Evolutionary conservation across 2,797 vertebrate genomes (phyloP).

Genomic region (Simalia tracyae): DNA sequence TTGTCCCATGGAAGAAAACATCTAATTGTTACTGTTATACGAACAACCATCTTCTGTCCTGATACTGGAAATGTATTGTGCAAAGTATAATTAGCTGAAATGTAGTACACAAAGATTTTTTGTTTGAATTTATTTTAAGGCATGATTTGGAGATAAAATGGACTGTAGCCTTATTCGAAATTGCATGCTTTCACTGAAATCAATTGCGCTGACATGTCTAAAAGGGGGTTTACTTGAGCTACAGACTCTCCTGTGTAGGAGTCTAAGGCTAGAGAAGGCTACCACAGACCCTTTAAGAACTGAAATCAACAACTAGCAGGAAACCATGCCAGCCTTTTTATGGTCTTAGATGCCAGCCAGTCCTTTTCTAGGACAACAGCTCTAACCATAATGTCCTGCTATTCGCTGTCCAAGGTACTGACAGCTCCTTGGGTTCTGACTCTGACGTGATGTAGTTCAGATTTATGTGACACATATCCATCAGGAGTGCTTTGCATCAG

Average conservation of each 20-base stretch:
- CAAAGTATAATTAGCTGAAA: not conserved
- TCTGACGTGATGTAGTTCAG: not conserved
- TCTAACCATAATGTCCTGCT: not conserved
- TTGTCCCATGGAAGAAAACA: not conserved
- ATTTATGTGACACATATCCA: not conserved
- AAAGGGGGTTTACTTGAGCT: not conserved
- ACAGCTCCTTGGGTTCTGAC: not conserved
- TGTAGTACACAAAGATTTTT: not conserved
- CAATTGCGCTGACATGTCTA: not conserved
- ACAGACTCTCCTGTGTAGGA: not conserved
- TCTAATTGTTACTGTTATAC: not conserved
- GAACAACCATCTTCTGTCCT: not conserved
- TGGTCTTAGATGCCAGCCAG: not conserved
- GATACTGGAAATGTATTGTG: not conserved
- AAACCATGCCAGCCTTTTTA: not conserved
- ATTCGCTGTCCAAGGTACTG: not conserved
- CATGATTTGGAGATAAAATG: not conserved
- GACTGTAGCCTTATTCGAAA: fast-evolving
- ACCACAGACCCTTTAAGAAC: not conserved
- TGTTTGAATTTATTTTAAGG: not conserved
- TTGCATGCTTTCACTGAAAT: not conserved
- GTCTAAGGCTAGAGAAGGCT: not conserved
- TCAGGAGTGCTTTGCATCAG: not conserved
- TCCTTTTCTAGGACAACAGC: not conserved
- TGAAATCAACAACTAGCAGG: not conserved